Percentiles rank a stretch among this genome's conserved stretches.
Conservation (phyloP, 2,113 vertebrate genomes). For the Etheostoma cragini region DNA sequence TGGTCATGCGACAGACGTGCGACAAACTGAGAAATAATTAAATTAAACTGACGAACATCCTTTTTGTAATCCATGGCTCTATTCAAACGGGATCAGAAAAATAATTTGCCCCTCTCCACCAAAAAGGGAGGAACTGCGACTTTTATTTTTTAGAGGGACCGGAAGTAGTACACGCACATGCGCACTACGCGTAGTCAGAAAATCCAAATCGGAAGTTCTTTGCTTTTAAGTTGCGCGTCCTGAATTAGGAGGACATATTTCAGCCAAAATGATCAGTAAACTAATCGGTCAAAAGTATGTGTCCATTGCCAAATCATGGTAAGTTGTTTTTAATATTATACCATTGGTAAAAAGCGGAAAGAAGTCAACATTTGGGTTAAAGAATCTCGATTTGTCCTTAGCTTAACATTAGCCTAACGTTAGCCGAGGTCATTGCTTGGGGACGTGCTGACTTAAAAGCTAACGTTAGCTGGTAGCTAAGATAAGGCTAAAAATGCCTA, state of each 20-base stretch:
- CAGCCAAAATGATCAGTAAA: slow-evolving; percentile 78
- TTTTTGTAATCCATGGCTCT: too few species aligned
- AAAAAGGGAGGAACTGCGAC: neutral
- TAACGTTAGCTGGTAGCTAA: neutral
- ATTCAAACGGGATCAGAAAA: too few species aligned
- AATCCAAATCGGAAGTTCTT: slow-evolving; percentile 31
- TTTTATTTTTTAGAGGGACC: slow-evolving; percentile 28
- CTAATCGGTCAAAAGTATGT: slow-evolving; percentile 84
- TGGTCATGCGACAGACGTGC: too few species aligned
- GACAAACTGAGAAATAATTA: too few species aligned
- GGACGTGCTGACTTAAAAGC: slow-evolving; percentile 22
- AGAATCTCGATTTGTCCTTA: slow-evolving; percentile 25
- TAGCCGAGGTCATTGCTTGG: slow-evolving; percentile 67
- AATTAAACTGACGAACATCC: too few species aligned
- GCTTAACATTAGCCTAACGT: slow-evolving; percentile 62
- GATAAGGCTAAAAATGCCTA: neutral
- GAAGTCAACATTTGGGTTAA: neutral
- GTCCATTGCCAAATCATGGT: slow-evolving; percentile 87
- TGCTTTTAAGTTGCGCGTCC: neutral
- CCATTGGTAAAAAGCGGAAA: neutral
- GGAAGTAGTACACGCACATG: slow-evolving; percentile 32
- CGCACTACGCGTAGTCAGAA: neutral
- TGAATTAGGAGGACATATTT: neutral
- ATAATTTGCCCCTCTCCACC: too few species aligned
- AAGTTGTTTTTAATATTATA: slow-evolving; percentile 51